Base-by-base conservation (phyloP, 30 jellyfish, hydroid and myxozoan genomes). In the Cassiopea andromeda region DNA sequence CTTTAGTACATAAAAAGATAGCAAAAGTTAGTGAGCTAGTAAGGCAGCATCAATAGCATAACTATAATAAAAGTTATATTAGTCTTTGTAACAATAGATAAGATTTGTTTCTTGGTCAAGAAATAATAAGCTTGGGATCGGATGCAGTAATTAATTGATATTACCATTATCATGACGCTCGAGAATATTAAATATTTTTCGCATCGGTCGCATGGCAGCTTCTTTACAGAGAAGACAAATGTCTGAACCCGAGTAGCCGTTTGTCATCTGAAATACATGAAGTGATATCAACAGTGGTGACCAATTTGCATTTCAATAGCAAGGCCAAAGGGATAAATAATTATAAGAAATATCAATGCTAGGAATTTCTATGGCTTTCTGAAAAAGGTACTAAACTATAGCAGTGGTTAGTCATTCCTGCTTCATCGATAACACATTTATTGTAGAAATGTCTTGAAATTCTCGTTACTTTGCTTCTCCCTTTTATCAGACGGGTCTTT, bases 201-300 rank as follows among this genome's bases (percentile, higher is more conserved):
- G 50, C 45, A 94, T 88, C 1, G 99, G 99, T 9, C 97, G 79
- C 99, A 94, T 94, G 1, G 99, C 98, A 17, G 99, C 99, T 84
- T 94, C 99, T 87, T 94, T 94, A 68, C 99, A 94, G 3, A 94
- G 85, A 60, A 94, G 75, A 54, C 97, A 92, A 48, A 94, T 78
- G 58, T 94, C 99, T 46, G 99, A 94, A 12, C 99, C 99, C 18
- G 99, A 94, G 75, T 94, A 94, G 9, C 99, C 98, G 5, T 80
- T 95, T 27, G 95, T 94, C 69, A 77, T 88, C 98, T 94, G 38
- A 70, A 70, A 61, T 44, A 77, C 75, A 27, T 27, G 38, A 27
- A 27, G 0, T 27, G 38, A 27, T 27, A 27, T 27, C 38, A 27
- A 27, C 38, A 27, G 38, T 27, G 64, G 48, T 50, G 64, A 50